Conservation (phyloP, 2,113 vertebrate species). For the Aldabrachelys gigantea region DNA sequence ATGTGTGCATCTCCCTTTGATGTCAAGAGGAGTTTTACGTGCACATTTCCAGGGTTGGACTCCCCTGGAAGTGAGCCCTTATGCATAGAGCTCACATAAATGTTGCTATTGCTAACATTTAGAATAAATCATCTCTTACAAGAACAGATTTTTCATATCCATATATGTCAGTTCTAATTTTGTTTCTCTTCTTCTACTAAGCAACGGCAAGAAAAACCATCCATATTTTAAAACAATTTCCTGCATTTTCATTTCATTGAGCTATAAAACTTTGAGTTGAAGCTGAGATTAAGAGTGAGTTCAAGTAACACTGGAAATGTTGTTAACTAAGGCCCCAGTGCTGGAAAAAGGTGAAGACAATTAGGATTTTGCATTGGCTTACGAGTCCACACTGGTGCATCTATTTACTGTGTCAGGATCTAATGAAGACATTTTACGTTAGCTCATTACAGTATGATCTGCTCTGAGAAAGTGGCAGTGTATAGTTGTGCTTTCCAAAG, state of each 20-base stretch:
- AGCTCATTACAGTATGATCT: not conserved
- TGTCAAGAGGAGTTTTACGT: slow-evolving; percentile 17
- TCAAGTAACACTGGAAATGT: not conserved
- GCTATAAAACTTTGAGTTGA: not conserved
- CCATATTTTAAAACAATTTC: not conserved
- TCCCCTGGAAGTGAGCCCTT: too few relatives aligned
- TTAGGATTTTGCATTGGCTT: not conserved
- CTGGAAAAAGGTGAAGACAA: not conserved
- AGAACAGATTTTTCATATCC: not conserved
- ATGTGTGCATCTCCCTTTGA: slow-evolving; percentile 32
- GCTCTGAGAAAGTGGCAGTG: not conserved
- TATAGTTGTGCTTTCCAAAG: not conserved
- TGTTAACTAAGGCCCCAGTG: not conserved
- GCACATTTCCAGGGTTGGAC: not conserved
- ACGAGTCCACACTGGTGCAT: not conserved
- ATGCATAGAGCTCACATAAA: slow-evolving; percentile 43
- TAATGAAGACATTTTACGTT: not conserved
- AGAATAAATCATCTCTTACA: slow-evolving; percentile 51
- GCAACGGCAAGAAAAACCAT: not conserved
- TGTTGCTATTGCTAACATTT: not conserved
- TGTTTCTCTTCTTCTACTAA: not conserved
- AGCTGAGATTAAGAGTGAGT: not conserved
- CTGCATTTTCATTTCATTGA: not conserved
- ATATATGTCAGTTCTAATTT: slow-evolving; percentile 42
- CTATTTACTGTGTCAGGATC: not conserved